These are phyloP conservation scores for Calycopis cecrops DNA, from an alignment of 1,140 invertebrate genomes.

Conservation along the genomic window DNA sequence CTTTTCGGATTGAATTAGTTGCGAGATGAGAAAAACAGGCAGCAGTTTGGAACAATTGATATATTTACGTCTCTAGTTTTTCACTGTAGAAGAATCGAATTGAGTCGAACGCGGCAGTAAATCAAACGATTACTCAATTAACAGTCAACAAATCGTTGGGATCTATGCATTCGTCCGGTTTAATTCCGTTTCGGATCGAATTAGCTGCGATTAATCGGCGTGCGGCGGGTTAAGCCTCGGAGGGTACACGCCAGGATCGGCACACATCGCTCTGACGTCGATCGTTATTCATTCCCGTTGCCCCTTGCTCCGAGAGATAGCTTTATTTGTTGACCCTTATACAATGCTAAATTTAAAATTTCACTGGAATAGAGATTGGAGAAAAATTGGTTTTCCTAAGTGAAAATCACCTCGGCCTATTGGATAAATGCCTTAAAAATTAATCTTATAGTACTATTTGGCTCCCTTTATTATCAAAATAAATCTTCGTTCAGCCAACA, in stretches of 20 bases:
- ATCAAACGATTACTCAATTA: conserved; percentile 55
- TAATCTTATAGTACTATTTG: no score
- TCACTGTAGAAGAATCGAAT: background rate
- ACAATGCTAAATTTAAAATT: conserved; percentile 20
- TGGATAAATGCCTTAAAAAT: no score
- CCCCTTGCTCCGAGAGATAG: conserved; percentile 46
- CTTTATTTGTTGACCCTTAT: conserved; percentile 45
- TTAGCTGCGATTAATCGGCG: conserved; percentile 68
- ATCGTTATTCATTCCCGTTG: conserved; percentile 64
- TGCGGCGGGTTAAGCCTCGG: conserved; percentile 55
- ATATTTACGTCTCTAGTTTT: no score
- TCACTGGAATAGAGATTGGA: no score
- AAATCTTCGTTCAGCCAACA: no score
- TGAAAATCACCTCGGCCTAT: no score
- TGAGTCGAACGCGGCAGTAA: conserved; percentile 30
- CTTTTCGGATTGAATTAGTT: conserved; percentile 68
- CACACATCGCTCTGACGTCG: conserved; percentile 78
- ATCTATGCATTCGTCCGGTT: conserved; percentile 68
- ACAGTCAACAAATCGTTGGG: conserved; percentile 67
- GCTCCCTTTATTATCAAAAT: no score
- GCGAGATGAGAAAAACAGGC: no score
- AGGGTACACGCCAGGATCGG: conserved; percentile 45
- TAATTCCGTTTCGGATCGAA: conserved; percentile 69
- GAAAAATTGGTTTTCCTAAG: no score
- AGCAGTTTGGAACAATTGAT: no score